Conservation (phyloP, 1,140 invertebrate species). For the Aphelinus atriplicis region DNA sequence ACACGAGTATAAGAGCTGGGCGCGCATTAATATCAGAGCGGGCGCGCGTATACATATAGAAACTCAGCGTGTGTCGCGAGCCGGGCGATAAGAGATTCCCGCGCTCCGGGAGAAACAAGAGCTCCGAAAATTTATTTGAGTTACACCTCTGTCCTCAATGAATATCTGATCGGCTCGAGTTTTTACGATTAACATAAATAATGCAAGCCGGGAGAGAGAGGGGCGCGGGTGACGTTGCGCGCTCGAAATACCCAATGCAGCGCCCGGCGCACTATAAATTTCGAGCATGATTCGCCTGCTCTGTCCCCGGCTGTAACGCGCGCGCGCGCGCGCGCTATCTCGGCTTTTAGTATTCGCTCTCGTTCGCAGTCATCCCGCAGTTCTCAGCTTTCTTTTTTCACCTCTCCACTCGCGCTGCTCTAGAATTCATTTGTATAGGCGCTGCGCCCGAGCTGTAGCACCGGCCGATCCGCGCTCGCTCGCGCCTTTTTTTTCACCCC, state of each 20-base stretch:
- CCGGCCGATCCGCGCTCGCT: background rate
- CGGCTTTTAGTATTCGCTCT: background rate
- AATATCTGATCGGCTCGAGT: background rate
- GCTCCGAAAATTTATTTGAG: background rate
- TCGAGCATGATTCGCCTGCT: conserved; percentile 15
- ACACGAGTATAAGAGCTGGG: no score
- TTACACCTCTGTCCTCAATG: background rate
- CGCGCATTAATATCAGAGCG: no score
- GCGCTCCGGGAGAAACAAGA: background rate
- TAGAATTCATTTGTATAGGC: conserved; percentile 18
- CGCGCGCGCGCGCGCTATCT: no score
- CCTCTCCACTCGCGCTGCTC: background rate
- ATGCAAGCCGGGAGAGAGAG: background rate
- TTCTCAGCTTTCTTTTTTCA: background rate
- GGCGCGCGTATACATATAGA: no score
- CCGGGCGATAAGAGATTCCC: background rate
- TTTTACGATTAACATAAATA: conserved; percentile 19
- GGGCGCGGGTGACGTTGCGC: background rate
- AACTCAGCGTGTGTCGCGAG: no score
- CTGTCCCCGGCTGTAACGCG: background rate
- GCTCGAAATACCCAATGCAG: conserved; percentile 16
- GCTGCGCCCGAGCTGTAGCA: background rate
- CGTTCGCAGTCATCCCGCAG: background rate
- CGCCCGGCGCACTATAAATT: conserved; percentile 35
- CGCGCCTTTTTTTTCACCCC: conserved; percentile 7